phyloP scores from a whole-genome alignment of 2,797 vertebrate species.

The Salmo trutta region DNA sequence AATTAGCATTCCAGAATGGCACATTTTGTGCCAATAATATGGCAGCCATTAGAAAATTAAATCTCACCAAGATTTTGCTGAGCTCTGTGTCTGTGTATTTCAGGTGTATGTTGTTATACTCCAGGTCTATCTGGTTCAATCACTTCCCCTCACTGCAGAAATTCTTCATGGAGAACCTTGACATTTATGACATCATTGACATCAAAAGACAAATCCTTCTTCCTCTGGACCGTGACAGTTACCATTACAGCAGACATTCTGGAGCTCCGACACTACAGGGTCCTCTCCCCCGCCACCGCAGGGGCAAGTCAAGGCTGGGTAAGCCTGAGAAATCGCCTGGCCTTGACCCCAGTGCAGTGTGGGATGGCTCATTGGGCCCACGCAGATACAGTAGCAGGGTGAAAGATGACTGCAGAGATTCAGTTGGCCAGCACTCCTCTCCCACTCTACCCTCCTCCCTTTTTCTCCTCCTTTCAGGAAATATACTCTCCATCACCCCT shows the following conservation, averaged over 20 bases:
- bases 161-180: slow-evolving; percentile 49
- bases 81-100: background rate
- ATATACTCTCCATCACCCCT: background rate
- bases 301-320: slow-evolving; percentile 59
- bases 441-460: background rate
- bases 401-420: slow-evolving; percentile 74
- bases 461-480: background rate
- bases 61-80: too few species aligned
- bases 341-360: slow-evolving; percentile 58
- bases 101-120: background rate
- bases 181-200: slow-evolving; percentile 56
- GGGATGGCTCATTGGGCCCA: slow-evolving; percentile 68
- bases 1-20: background rate
- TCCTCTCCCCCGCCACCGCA: slow-evolving; percentile 35
- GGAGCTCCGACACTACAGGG: slow-evolving; percentile 53
- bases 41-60: too few species aligned
- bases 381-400: slow-evolving; percentile 64
- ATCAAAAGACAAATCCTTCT: slow-evolving; percentile 46
- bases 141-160: background rate
- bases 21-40: too few species aligned
- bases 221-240: slow-evolving; percentile 49
- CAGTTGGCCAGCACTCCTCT: slow-evolving; percentile 29
- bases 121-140: background rate
- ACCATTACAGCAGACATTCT: slow-evolving; percentile 47
- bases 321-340: slow-evolving; percentile 64